These are phyloP conservation scores for Drosophila santomea DNA, from an alignment of 1,140 invertebrate genomes.

Conservation along the genomic window DNA sequence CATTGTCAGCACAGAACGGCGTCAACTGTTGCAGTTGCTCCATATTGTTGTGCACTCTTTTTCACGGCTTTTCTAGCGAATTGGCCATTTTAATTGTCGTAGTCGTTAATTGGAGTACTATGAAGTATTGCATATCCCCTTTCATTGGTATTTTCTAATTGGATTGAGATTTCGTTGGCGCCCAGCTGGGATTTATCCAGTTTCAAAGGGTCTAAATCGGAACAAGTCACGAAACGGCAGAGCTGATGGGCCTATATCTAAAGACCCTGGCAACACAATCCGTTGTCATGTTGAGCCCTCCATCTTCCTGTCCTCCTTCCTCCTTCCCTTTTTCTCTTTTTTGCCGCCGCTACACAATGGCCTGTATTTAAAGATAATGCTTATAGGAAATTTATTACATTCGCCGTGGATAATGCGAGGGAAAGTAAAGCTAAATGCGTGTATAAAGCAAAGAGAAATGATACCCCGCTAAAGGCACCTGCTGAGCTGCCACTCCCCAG, in stretches of 20 bases:
- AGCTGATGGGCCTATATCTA: conserved; percentile 39
- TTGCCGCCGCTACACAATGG: conserved; percentile 20
- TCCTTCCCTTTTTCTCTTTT: neutral
- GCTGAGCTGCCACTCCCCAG: conserved; percentile 25
- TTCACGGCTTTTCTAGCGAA: conserved; percentile 37
- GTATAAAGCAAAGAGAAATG: conserved; percentile 68
- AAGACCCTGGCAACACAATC: conserved; percentile 31
- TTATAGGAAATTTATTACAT: conserved; percentile 75
- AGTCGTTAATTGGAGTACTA: conserved; percentile 41
- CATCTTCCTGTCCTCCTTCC: neutral
- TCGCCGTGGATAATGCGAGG: conserved; percentile 34
- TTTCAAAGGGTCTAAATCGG: conserved; percentile 40
- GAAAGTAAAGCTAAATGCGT: conserved; percentile 63
- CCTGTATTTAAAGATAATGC: conserved; percentile 68
- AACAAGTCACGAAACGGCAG: conserved; percentile 30
- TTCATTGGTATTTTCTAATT: conserved; percentile 11
- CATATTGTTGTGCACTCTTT: conserved; percentile 34
- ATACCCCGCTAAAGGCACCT: conserved; percentile 51
- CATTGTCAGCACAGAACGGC: conserved; percentile 58
- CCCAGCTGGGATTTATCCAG: conserved; percentile 27
- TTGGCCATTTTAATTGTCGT: conserved; percentile 37
- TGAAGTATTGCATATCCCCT: neutral
- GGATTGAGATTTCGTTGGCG: conserved; percentile 43
- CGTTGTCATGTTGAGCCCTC: conserved; percentile 39
- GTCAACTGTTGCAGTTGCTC: conserved; percentile 50